Base-by-base conservation (phyloP, 2,888 invertebrate genomes). In the Drosophila kanekoi region DNA sequence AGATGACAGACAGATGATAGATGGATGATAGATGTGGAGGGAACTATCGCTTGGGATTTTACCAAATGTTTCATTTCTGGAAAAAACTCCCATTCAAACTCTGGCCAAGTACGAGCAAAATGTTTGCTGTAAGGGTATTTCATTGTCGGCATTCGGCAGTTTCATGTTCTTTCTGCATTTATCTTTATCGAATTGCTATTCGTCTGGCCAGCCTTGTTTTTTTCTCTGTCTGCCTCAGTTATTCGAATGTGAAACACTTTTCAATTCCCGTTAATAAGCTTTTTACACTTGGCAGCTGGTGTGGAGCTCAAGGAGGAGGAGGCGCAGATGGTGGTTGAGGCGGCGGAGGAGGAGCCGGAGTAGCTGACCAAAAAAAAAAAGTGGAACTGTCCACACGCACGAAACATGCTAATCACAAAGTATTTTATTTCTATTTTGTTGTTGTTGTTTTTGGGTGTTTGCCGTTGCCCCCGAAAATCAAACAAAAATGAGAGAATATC, bases 391-490 rank as follows among this genome's bases (percentile, higher is more conserved):
- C 60, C 61, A 60, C 58, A 78, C 72, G 77, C 77, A 78, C 77
- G 65, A 65, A 77, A 75, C 77, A 76, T 76, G 77, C 58, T 78
- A 79, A 79, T 77, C 59, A 68, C 40, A 76, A 67, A 62, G 51
- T 59, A 14, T 16, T 11, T 11, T 8, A 44, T 32, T 18, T 11
- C 3, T 41, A 9, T 18, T 18, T 1, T 18, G 4, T 41, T 18
- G 10, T 1, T 18, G 4, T 41, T 18, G 10, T 40, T 8, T 43
- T 40, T 58, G 11, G n/a, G 13, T 53, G 47, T 48, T 44, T 56
- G 51, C 28, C 33, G 47, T 57, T 60, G 58, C 35, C 44, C 32
- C 16, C 59, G 33, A 63, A 45, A 51, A 52, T 40, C 14, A 16
- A 38, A 41, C 10, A 11, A 18, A 18, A 18, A 35, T 5, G 4